These are phyloP conservation scores for Agonopterix alstromeriana DNA, from an alignment of 2,888 invertebrate species.

Conservation along the genomic window DNA sequence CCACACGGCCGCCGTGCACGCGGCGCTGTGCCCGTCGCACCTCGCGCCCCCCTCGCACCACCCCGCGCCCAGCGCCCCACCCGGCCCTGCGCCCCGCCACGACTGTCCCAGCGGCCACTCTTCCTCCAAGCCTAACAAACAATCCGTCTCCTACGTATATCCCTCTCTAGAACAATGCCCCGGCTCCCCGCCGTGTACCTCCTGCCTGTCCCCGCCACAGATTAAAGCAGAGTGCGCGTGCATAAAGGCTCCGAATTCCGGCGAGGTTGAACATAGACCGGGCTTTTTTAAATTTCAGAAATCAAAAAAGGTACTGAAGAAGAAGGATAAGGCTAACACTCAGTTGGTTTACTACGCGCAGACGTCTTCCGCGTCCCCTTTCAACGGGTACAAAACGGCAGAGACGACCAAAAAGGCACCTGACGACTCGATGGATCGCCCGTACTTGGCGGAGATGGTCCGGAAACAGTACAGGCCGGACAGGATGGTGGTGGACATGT, in stretches of 20 bases:
- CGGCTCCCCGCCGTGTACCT: background rate
- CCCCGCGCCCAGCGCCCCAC: background rate
- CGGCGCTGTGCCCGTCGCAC: background rate
- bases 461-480: constrained; percentile 41
- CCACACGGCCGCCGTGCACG: background rate
- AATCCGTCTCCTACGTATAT: background rate
- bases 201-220: background rate
- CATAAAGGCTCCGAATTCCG: background rate
- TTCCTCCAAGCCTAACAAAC: background rate
- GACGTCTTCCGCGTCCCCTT: constrained; percentile 21
- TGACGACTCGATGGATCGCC: constrained; percentile 10
- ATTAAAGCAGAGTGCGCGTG: background rate
- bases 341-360: constrained; percentile 42
- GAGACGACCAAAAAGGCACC: background rate
- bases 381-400: constrained; percentile 11
- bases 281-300: constrained; percentile 13
- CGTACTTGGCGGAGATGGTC: constrained; percentile 34
- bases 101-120: background rate
- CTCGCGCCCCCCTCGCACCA: background rate
- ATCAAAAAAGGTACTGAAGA: constrained; percentile 19
- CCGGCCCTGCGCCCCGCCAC: background rate
- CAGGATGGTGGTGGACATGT: constrained; percentile 24
- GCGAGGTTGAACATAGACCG: background rate
- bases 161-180: background rate
- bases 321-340: constrained; percentile 20